These are phyloP conservation scores for Sussaba pulchella DNA, from an alignment of 2,888 invertebrate species.

Conservation along the genomic window DNA sequence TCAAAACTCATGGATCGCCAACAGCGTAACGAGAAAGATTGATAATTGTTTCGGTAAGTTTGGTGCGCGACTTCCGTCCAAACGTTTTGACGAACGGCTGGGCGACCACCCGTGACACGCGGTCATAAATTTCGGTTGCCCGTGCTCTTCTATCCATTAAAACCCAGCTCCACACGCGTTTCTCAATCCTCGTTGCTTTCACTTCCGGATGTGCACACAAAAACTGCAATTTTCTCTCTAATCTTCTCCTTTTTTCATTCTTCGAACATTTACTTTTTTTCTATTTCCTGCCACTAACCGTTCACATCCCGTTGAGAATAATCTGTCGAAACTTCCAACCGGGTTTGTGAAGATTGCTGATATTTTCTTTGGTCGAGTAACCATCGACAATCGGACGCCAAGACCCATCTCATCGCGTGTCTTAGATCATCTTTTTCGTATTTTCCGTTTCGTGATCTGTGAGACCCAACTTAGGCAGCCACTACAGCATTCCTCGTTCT, in stretches of 20 bases:
- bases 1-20: slow-evolving; percentile 38
- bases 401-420: slow-evolving; percentile 29
- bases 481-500: slow-evolving; percentile 46
- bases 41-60: slow-evolving; percentile 50
- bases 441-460: slow-evolving; percentile 46
- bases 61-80: slow-evolving; percentile 38
- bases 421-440: neutral
- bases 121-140: slow-evolving; percentile 43
- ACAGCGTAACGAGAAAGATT: slow-evolving; percentile 13
- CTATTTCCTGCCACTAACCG: neutral
- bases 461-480: slow-evolving; percentile 49
- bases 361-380: slow-evolving; percentile 10
- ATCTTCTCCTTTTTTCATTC: neutral
- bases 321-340: slow-evolving; percentile 8
- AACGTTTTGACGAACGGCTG: neutral
- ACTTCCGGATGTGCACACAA: slow-evolving; percentile 41
- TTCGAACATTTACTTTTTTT: too few species aligned
- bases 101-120: neutral
- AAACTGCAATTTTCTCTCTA: slow-evolving; percentile 6
- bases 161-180: neutral
- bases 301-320: slow-evolving; percentile 18
- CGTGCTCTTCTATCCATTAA: slow-evolving; percentile 17
- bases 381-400: slow-evolving; percentile 22
- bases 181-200: slow-evolving; percentile 43
- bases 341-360: slow-evolving; percentile 15